A percentile compares a stretch with the other conserved stretches of the same genome.
Conservation (phyloP, 30 jellyfish, hydroid and myxozoan genomes). For the Clytia hemisphaerica region DNA sequence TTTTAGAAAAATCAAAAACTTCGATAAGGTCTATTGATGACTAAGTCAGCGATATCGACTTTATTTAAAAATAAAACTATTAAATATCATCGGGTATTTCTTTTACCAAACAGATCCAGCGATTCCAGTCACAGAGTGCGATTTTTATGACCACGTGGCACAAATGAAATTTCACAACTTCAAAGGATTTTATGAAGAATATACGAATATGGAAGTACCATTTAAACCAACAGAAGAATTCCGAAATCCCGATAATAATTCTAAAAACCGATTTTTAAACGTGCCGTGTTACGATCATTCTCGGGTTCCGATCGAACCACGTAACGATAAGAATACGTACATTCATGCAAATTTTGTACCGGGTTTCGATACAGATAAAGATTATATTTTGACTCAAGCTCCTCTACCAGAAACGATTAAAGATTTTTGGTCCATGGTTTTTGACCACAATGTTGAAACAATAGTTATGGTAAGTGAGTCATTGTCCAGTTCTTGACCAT, state of each 20-base stretch:
- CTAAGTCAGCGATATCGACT: not conserved
- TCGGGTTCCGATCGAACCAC: constrained; percentile 30
- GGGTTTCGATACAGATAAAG: constrained; percentile 40
- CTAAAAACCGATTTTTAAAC: constrained; percentile 56
- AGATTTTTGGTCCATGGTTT: constrained; percentile 85
- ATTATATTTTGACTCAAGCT: constrained; percentile 62
- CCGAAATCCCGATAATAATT: constrained; percentile 35
- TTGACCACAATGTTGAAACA: constrained; percentile 43
- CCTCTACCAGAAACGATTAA: constrained; percentile 57
- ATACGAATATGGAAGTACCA: constrained; percentile 13
- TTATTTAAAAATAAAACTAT: too few species aligned
- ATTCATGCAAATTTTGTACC: constrained; percentile 69
- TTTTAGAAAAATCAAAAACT: too few species aligned
- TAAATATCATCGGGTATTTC: not conserved
- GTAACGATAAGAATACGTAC: constrained; percentile 13
- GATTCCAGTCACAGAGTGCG: constrained; percentile 57
- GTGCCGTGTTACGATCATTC: constrained; percentile 56
- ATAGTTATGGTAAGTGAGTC: constrained; percentile 85
- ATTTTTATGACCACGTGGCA: constrained; percentile 68
- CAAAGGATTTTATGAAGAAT: constrained; percentile 63
- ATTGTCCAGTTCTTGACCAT: too few species aligned
- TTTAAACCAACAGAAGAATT: constrained; percentile 1
- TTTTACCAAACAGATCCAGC: constrained; percentile 44
- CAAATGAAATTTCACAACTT: constrained; percentile 56
- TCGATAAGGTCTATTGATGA: not conserved